Conservation (phyloP, 2,888 invertebrate species). For the Omphaloscelis lunosa region DNA sequence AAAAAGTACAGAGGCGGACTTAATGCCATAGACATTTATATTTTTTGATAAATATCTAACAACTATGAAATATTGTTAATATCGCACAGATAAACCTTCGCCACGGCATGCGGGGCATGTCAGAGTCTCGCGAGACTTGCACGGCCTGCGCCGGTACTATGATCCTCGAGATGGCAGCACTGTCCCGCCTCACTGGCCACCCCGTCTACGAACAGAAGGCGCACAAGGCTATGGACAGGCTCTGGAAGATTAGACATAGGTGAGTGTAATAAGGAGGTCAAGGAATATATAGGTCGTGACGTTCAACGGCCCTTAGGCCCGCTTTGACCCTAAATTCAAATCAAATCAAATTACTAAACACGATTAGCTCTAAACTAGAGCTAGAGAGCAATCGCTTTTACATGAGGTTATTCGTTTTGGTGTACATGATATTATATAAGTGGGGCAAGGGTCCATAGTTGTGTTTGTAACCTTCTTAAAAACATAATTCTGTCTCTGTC, state of each 20-base stretch:
- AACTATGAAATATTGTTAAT: not conserved
- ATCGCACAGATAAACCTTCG: slow-evolving; percentile 93
- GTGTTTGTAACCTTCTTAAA: not conserved
- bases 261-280: slow-evolving; percentile 58
- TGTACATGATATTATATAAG: not conserved
- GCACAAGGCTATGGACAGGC: slow-evolving; percentile 98
- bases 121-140: slow-evolving; percentile 96
- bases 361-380: not conserved
- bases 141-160: slow-evolving; percentile 99
- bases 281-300: not conserved
- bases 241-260: slow-evolving; percentile 98
- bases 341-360: not conserved
- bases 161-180: slow-evolving; percentile 98
- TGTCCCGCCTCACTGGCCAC: slow-evolving; percentile 97
- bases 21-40: not conserved
- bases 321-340: too few species aligned
- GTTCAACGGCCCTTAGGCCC: not conserved
- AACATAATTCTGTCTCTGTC: not conserved
- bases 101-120: slow-evolving; percentile 94
- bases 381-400: not conserved
- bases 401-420: not conserved
- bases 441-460: not conserved
- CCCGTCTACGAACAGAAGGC: slow-evolving; percentile 98
- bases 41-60: not conserved
- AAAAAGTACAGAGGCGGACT: not conserved